phyloP scores from a whole-genome alignment of 2,888 invertebrate species.

The Seira ritae region DNA sequence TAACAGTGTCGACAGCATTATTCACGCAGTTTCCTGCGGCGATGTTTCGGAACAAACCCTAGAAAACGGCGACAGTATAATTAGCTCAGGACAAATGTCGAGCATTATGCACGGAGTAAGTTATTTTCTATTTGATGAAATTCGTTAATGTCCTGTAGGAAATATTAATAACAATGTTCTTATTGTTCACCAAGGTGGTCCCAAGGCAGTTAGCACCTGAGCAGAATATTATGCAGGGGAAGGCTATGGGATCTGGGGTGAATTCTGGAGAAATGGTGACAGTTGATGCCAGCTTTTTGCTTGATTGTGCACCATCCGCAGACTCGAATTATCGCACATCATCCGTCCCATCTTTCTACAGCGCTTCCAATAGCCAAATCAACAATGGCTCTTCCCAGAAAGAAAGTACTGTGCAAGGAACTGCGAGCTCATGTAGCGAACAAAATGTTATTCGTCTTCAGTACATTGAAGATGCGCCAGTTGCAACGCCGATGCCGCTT shows the following conservation, averaged over 20 bases:
- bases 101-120: slow-evolving; percentile 54
- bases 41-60: not conserved
- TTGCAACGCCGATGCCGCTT: slow-evolving; percentile 68
- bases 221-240: slow-evolving; percentile 59
- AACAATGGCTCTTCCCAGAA: not conserved
- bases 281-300: slow-evolving; percentile 54
- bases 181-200: slow-evolving; percentile 11
- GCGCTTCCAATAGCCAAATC: slow-evolving; percentile 8
- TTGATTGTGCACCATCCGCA: slow-evolving; percentile 37
- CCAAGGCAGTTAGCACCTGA: slow-evolving; percentile 42
- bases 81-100: slow-evolving; percentile 15
- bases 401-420: slow-evolving; percentile 16
- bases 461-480: slow-evolving; percentile 27
- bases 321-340: not conserved
- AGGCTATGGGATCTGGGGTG: slow-evolving; percentile 39
- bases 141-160: not conserved
- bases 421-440: slow-evolving; percentile 41
- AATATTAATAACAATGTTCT: not conserved
- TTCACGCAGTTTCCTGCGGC: slow-evolving; percentile 49
- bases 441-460: slow-evolving; percentile 54
- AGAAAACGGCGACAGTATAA: slow-evolving; percentile 24
- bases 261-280: slow-evolving; percentile 50
- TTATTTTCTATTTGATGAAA: not conserved
- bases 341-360: slow-evolving; percentile 4
- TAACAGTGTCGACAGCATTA: slow-evolving; percentile 48